A percentile compares a stretch with the other conserved stretches of the same genome.
These are phyloP conservation scores for Lynx canadensis DNA, from an alignment of 2,113 vertebrate genomes.

Conservation along the genomic window DNA sequence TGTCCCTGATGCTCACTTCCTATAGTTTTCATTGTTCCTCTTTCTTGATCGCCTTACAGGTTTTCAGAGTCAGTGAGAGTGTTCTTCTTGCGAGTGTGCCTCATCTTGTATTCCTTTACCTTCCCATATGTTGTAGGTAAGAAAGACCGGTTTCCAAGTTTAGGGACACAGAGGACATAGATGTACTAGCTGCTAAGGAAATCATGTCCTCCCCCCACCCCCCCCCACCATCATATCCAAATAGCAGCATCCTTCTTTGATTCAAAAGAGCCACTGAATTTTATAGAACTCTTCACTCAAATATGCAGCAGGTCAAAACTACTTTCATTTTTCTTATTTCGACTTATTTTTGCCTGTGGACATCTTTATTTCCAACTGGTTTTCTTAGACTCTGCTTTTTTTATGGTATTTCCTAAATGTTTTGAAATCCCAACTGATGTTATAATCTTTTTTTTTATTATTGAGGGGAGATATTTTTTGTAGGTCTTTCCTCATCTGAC, in stretches of 20 bases:
- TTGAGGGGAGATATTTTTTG: not conserved
- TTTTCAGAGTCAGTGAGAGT: not conserved
- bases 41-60: not conserved
- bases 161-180: not conserved
- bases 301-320: not conserved
- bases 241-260: not conserved
- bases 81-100: too few species aligned
- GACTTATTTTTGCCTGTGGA: conserved; percentile 13
- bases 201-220: not conserved
- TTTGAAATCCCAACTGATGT: not conserved
- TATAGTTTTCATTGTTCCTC: too few species aligned
- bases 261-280: not conserved
- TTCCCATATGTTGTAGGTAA: not conserved
- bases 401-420: conserved; percentile 15
- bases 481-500: not conserved
- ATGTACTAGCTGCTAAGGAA: not conserved
- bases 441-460: not conserved
- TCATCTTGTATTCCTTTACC: not conserved
- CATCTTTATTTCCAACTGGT: not conserved
- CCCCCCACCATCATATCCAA: not conserved
- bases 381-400: conserved; percentile 22
- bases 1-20: not conserved
- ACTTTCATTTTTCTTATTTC: not conserved
- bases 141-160: not conserved
- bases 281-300: not conserved